Evolutionary conservation across 35 echinoderm and acorn worm genomes (phyloP).

Genomic region (Eucidaris tribuloides): DNA sequence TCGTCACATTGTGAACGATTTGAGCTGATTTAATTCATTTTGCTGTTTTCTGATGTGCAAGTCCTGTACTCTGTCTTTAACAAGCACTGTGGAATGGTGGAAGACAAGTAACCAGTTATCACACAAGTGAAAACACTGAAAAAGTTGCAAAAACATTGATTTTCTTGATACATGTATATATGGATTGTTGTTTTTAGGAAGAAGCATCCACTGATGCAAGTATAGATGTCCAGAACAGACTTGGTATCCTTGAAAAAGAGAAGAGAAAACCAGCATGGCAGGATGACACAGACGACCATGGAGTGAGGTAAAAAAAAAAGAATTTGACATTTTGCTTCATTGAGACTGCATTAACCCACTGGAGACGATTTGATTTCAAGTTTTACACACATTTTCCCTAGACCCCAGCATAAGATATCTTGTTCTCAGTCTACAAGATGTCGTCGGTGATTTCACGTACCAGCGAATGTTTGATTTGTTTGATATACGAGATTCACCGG

Average conservation of each 20-base stretch:
- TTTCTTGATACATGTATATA: not conserved
- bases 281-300: constrained; percentile 36
- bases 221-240: not conserved
- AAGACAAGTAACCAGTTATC: not conserved
- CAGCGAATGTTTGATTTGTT: too few species aligned
- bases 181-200: not conserved
- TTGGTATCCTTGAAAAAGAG: constrained; percentile 22
- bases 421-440: not conserved
- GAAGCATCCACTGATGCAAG: not conserved
- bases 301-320: not conserved
- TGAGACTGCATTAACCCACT: too few species aligned
- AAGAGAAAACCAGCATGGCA: constrained; percentile 53
- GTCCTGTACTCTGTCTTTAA: too few species aligned
- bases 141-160: not conserved
- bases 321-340: not conserved
- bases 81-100: not conserved
- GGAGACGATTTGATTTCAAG: too few species aligned
- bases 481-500: too few species aligned
- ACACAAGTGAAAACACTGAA: not conserved
- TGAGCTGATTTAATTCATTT: too few species aligned
- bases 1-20: too few species aligned
- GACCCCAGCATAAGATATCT: too few species aligned
- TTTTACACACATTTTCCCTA: not conserved
- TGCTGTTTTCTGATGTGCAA: too few species aligned
- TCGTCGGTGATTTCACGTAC: too few species aligned